Conservation (phyloP, 2,888 invertebrate species). For the Diploptera punctata region DNA sequence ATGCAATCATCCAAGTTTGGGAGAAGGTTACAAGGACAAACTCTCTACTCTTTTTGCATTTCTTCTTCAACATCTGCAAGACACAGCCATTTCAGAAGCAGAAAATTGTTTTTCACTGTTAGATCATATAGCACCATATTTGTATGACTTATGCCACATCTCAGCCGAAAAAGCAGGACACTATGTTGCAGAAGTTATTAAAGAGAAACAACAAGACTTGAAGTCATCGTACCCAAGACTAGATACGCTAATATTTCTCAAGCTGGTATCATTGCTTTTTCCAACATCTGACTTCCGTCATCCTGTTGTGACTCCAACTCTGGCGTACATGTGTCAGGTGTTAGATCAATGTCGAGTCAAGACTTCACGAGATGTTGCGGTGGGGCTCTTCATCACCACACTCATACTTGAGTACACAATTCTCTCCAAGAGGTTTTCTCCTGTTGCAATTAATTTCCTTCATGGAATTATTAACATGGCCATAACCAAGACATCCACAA, state of each 20-base stretch:
- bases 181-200: conserved; percentile 71
- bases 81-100: conserved; percentile 58
- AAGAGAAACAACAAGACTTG: conserved; percentile 73
- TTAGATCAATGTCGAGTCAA: conserved; percentile 68
- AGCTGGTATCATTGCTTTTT: conserved; percentile 80
- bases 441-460: conserved; percentile 81
- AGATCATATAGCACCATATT: conserved; percentile 55
- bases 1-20: conserved; percentile 84
- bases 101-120: conserved; percentile 46
- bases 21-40: conserved; percentile 78
- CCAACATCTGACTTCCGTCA: conserved; percentile 92
- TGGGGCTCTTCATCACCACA: conserved; percentile 77
- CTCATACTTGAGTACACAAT: conserved; percentile 79
- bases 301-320: conserved; percentile 83
- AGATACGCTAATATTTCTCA: conserved; percentile 80
- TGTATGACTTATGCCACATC: conserved; percentile 74
- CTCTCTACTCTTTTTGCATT: conserved; percentile 76
- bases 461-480: conserved; percentile 76
- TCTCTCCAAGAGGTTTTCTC: conserved; percentile 80
- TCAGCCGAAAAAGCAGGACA: conserved; percentile 72
- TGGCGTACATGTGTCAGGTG: conserved; percentile 85
- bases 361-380: conserved; percentile 71
- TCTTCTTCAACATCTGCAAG: conserved; percentile 78
- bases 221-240: conserved; percentile 67
- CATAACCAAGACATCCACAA: neutral